Evolutionary conservation across 2,888 invertebrate species (phyloP), one percentile per base, ranked within the genome.

Genomic region (Hipparchia semele): DNA sequence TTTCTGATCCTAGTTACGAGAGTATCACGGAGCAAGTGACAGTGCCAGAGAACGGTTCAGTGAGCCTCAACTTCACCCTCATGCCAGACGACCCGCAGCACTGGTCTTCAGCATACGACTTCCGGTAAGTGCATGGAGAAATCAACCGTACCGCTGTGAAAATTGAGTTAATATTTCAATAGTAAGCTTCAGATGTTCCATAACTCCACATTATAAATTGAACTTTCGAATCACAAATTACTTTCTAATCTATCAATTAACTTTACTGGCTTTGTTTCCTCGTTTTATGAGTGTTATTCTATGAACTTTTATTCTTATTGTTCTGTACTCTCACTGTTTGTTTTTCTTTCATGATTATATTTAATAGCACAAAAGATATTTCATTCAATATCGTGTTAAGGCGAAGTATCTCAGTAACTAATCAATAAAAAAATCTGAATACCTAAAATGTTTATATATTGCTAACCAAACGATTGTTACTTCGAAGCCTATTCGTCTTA

Each of bases 101-200:
- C 84, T 98, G 98, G 98, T 96, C 97, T 0, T 96, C 96, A 6
- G 96, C 96, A 0, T 96, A 97, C 85, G 98, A 98, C 89, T 96
- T 96, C 94, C 94, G 96, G 94, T 88, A 91, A 92, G 87, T 90
- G n/a, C 12, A 53, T n/a, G n/a, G 59, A n/a, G 62, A 6, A n/a
- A 33, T 51, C 2, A 58, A 45, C 60, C 65, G 61, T 49, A 69
- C 23, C 0, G 10, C 33, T 7, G n/a, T n/a, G 12, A 0, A 1
- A 6, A 65, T 53, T 64, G 59, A 58, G 59, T 54, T 9, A 13
- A 66, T 7, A 33, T 13, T 67, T 6, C 53, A 1, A 33, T 51
- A 23, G 39, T 65, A 59, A 8, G 58, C 2, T 23, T 58, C 23
- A 58, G 13, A 23, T 13, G 13, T 4, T 23, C 39, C 39, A 39